phyloP scores from a whole-genome alignment of 2,888 invertebrate genomes.

The Plemyria rubiginata region DNA sequence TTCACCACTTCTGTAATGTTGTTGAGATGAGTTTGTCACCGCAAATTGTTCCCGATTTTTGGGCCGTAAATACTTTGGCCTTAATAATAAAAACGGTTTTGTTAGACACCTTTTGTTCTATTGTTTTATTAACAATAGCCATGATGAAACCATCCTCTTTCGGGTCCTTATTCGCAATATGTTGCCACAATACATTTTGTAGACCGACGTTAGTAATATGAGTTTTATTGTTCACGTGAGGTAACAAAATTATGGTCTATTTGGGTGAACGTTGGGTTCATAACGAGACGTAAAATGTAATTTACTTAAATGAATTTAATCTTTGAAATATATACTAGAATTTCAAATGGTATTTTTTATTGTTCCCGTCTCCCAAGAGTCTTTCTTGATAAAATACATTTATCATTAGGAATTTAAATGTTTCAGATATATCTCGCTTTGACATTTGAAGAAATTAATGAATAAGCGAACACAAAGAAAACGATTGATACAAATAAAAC shows the following conservation, averaged over 20 bases:
- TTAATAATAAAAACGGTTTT: conserved; percentile 37
- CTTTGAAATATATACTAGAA: background rate
- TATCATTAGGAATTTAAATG: background rate
- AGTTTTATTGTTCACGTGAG: conserved; percentile 27
- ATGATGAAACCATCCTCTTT: conserved; percentile 33
- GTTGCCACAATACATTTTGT: conserved; percentile 20
- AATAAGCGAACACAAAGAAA: too few relatives aligned
- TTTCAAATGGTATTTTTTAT: background rate
- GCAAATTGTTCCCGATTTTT: conserved; percentile 35
- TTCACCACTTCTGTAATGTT: conserved; percentile 18
- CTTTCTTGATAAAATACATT: background rate
- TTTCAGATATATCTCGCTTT: background rate
- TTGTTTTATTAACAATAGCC: conserved; percentile 43
- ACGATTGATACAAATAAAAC: too few relatives aligned
- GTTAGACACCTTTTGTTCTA: conserved; percentile 36
- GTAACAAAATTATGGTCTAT: conserved; percentile 23
- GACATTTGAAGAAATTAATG: background rate
- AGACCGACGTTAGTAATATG: conserved; percentile 13
- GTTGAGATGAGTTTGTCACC: conserved; percentile 16
- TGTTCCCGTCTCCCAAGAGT: background rate
- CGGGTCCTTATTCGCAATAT: conserved; percentile 24
- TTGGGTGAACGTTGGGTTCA: conserved; percentile 8
- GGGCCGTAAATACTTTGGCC: conserved; percentile 37
- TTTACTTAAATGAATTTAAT: conserved; percentile 1
- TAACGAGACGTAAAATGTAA: conserved; percentile 6